Conservation (phyloP, 2,113 vertebrate genomes). For the Paralichthys olivaceus region DNA sequence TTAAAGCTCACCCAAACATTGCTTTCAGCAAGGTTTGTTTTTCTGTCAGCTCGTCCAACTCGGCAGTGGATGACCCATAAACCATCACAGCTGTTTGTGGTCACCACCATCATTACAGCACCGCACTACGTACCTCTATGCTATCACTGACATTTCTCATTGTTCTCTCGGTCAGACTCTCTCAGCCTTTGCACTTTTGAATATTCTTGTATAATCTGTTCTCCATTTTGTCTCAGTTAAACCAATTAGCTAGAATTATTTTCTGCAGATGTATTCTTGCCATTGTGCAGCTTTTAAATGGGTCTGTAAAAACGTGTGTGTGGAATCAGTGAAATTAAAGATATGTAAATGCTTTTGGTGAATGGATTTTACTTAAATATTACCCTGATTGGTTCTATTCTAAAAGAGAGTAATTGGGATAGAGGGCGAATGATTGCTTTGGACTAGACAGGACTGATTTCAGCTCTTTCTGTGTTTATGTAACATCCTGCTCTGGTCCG, state of each 20-base stretch:
- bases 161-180: constrained; percentile 7
- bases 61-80: constrained; percentile 40
- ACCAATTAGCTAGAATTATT: not conserved
- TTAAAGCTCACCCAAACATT: constrained; percentile 51
- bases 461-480: not conserved
- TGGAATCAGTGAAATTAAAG: no score
- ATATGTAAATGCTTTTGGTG: no score
- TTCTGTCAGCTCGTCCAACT: constrained; percentile 53
- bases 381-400: not conserved
- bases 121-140: constrained; percentile 13
- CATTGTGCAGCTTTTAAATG: not conserved
- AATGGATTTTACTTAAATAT: no score
- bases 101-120: constrained; percentile 31
- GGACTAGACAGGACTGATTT: no score
- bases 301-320: no score
- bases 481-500: not conserved
- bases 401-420: not conserved
- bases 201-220: not conserved
- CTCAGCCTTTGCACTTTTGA: not conserved
- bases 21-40: constrained; percentile 43
- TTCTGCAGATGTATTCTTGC: not conserved
- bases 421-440: not conserved
- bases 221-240: not conserved
- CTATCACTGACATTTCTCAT: constrained; percentile 11
- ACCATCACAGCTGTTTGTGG: constrained; percentile 67